Base-by-base conservation (phyloP, 2,113 vertebrate species). In the Myocastor coypus region DNA sequence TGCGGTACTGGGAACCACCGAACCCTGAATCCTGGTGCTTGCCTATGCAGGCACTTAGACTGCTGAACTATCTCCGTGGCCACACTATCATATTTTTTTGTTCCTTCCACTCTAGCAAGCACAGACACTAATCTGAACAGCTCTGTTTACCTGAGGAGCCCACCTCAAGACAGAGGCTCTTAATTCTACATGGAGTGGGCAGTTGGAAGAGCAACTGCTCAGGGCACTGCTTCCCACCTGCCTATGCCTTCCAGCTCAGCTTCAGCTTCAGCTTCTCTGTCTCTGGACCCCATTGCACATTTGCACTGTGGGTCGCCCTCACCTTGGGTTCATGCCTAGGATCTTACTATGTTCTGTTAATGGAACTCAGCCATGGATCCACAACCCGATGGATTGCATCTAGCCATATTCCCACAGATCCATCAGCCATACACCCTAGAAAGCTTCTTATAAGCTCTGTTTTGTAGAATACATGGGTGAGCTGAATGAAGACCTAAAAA, bases 81-180 rank as follows among this genome's bases (percentile, higher is more conserved):
- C 50, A 7, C 52, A 52, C 13, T 12, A 52, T 57, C 57, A 20
- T 19, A 57, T 19, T 19, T 57, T 17, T 16, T 57, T n/a, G 17
- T 57, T 4, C 34, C 83, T 17, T 52, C 5, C 32, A 42, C 63
- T 40, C 73, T 13, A 5, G n/a, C 7, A n/a, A 19, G 71, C 34
- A 7, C 5, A 61, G 20, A 17, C n/a, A 28, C 20, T 59, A 19
- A 13, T 46, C 52, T 46, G 5, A 24, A 71, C 5, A 83, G 26
- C 28, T 0, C 0, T 19, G 50, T 46, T 50, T 68, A 8, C 0
- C 8, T 14, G 1, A 30, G 3, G 5, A 7, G 19, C n/a, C 32
- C 28, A 26, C 12, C n/a, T 50, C 0, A 40, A 42, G 59, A 32
- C 12, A 26, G 28, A 64, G 71, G 14, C 1, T 80, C 30, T n/a